Evolutionary conservation across 2,797 vertebrate species (phyloP), one percentile per base, ranked within the genome.

Genomic region (Propithecus deckenii): DNA sequence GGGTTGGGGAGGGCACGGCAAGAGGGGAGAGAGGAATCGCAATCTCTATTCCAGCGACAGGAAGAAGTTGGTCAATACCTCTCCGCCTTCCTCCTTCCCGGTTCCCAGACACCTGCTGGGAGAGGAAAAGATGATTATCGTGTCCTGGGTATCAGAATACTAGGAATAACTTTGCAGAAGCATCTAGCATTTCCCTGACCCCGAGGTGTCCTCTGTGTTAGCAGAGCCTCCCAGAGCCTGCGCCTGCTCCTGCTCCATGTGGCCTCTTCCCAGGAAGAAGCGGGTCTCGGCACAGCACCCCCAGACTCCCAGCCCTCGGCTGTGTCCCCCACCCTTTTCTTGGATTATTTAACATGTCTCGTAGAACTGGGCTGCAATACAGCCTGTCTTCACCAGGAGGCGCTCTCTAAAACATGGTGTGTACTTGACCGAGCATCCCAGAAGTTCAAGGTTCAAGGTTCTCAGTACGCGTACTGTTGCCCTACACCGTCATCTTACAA

Each of bases 51-150:
- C 50, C 55, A 30, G 23, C 75, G 81, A 43, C 15, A 83, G 95
- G 78, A 94, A 86, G 81, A 48, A 4, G 17, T 17, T 43, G 65
- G 63, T 28, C 41, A 13, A 6, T 2, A 28, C 25, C 72, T 32
- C 17, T 10, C 25, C 6, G 48, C 20, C 50, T 85, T 80, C 95
- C 91, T 55, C 38, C 90, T 94, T 74, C 91, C 67, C 38, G 12
- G 30, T 67, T 61, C 69, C 80, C 61, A 5, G 3, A 30, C 2
- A 10, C 35, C 86, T 76, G 48, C 43, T 22, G 55, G 67, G 55
- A 86, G 71, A 86, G 85, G 88, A 96, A 94, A 43, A 74, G 97
- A 96, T 91, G 67, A 2, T 9, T 96, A 88, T 97, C 95, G 0
- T 2, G 4, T 88, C 55, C 92, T 72, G 13, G 48, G 80, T 55